A percentile compares a stretch with the other conserved stretches of the same genome.
Conservation (phyloP, 1,140 invertebrate species). For the Sinonovacula constricta region DNA sequence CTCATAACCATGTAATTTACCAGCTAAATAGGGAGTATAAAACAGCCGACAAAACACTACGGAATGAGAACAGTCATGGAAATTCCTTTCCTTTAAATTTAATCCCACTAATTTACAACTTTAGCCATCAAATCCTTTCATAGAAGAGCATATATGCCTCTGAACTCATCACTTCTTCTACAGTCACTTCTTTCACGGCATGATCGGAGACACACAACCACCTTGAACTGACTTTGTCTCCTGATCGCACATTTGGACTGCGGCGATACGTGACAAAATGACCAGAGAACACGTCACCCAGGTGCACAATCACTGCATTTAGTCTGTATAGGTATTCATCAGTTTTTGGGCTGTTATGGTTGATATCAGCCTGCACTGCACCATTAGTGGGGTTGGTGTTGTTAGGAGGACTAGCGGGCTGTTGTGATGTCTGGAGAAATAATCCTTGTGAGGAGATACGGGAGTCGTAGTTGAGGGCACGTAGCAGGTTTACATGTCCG, state of each 20-base stretch:
- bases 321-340: slow-evolving; percentile 83
- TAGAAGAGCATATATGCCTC: slow-evolving; percentile 81
- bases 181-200: slow-evolving; percentile 72
- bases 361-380: slow-evolving; percentile 64
- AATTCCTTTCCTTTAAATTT: no score
- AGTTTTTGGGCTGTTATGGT: slow-evolving; percentile 65
- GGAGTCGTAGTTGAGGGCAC: slow-evolving; percentile 74
- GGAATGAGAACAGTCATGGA: no score
- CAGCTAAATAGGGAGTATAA: no score
- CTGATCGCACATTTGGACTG: slow-evolving; percentile 76
- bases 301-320: slow-evolving; percentile 92
- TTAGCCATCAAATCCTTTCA: slow-evolving; percentile 77
- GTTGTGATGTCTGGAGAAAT: slow-evolving; percentile 59
- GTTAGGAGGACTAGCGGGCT: neutral
- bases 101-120: no score
- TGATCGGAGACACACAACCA: slow-evolving; percentile 80
- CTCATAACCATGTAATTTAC: no score
- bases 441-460: slow-evolving; percentile 66
- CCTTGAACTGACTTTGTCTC: slow-evolving; percentile 66
- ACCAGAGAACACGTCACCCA: slow-evolving; percentile 90
- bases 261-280: slow-evolving; percentile 95
- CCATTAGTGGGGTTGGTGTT: slow-evolving; percentile 11
- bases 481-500: slow-evolving; percentile 70
- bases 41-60: no score
- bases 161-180: slow-evolving; percentile 76